phyloP scores from a whole-genome alignment of 2,888 invertebrate species.

The Fragum fragum region DNA sequence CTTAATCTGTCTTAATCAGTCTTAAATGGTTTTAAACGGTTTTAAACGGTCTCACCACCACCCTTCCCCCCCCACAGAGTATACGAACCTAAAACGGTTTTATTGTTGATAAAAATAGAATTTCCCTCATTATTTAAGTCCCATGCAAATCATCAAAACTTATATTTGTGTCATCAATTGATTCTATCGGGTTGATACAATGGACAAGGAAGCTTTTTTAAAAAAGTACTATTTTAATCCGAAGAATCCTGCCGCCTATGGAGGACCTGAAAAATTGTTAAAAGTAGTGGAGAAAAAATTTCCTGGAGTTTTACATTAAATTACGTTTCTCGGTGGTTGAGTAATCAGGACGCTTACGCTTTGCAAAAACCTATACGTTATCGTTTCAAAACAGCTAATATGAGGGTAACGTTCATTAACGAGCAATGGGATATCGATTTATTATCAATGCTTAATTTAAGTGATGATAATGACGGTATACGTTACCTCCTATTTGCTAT shows the following conservation, averaged over 20 bases:
- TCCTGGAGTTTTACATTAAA: slow-evolving; percentile 43
- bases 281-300: slow-evolving; percentile 8
- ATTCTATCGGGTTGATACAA: not conserved
- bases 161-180: not conserved
- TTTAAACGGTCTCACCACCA: too few relatives aligned
- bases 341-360: slow-evolving; percentile 52
- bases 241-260: slow-evolving; percentile 7
- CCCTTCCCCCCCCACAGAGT: too few relatives aligned
- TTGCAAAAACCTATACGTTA: slow-evolving; percentile 48
- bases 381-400: slow-evolving; percentile 50
- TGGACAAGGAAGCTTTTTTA: slow-evolving; percentile 10
- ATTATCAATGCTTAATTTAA: slow-evolving; percentile 40
- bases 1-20: too few relatives aligned
- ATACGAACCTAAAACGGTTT: too few relatives aligned
- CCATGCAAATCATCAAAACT: too few relatives aligned
- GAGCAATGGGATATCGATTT: slow-evolving; percentile 58
- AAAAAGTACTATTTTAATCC: slow-evolving; percentile 17
- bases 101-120: too few relatives aligned
- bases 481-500: slow-evolving; percentile 51
- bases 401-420: slow-evolving; percentile 44
- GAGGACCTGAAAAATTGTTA: slow-evolving; percentile 11
- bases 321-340: slow-evolving; percentile 49
- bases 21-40: too few relatives aligned
- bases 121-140: too few relatives aligned
- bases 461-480: slow-evolving; percentile 51